Percentiles rank a stretch among this genome's conserved stretches.
Evolutionary conservation across 2,888 invertebrate genomes (phyloP).

Genomic region (Aspidiotus rigidus): DNA sequence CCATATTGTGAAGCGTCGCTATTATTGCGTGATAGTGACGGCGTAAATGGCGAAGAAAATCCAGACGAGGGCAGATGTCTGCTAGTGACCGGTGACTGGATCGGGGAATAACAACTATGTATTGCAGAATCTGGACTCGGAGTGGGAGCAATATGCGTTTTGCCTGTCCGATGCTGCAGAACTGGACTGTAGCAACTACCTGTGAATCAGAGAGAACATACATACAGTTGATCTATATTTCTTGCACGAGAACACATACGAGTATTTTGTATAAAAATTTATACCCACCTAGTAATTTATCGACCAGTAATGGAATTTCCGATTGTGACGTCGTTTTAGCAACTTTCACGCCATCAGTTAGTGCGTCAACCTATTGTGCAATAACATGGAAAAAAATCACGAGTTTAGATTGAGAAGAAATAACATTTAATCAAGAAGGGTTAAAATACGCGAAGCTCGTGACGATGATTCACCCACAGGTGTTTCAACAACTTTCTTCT

Average conservation of each 20-base stretch:
- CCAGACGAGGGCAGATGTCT: conserved; percentile 56
- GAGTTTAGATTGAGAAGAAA: neutral
- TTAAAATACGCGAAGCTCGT: neutral
- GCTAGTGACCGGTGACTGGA: conserved; percentile 75
- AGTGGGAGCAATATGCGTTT: conserved; percentile 54
- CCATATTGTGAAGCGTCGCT: conserved; percentile 84
- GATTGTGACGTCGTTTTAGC: conserved; percentile 40
- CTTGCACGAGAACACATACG: too few relatives aligned
- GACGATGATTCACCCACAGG: too few relatives aligned
- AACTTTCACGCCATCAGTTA: conserved; percentile 25
- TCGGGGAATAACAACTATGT: conserved; percentile 79
- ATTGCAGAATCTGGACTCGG: conserved; percentile 83
- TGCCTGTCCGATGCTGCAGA: conserved; percentile 43
- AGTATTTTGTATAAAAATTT: neutral
- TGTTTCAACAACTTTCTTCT: neutral
- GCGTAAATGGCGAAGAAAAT: conserved; percentile 55
- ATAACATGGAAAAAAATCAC: conserved; percentile 5
- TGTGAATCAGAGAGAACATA: conserved; percentile 19
- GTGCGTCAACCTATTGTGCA: conserved; percentile 25
- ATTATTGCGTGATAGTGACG: conserved; percentile 77
- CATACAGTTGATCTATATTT: too few relatives aligned
- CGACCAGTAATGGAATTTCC: conserved; percentile 50
- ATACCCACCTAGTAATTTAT: conserved; percentile 50
- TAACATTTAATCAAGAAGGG: neutral
- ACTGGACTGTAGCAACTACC: conserved; percentile 51